Percentiles rank a stretch among this genome's conserved stretches.
Evolutionary conservation across 1,140 invertebrate genomes (phyloP).

Genomic region (Matsumurasca onukii): DNA sequence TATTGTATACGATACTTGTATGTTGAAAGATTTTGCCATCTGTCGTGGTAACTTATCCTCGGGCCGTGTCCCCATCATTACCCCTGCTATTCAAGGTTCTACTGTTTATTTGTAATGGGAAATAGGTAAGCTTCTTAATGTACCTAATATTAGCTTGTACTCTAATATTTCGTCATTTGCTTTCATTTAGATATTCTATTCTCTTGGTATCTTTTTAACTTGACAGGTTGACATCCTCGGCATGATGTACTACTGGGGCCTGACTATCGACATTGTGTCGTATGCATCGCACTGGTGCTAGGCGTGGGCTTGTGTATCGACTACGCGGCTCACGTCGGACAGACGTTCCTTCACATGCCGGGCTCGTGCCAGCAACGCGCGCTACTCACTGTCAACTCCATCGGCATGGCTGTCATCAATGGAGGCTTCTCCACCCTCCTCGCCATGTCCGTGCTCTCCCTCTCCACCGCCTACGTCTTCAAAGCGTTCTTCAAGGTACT

Average conservation of each 20-base stretch:
- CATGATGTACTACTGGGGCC: constrained; percentile 79
- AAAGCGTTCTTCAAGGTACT: constrained; percentile 78
- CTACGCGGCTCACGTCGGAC: constrained; percentile 87
- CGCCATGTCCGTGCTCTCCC: constrained; percentile 68
- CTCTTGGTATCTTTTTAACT: too few relatives aligned
- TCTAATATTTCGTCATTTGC: too few relatives aligned
- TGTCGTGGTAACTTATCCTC: too few relatives aligned
- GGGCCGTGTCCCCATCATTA: too few relatives aligned
- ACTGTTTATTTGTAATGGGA: too few relatives aligned
- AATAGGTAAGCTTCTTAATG: too few relatives aligned
- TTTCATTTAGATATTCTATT: too few relatives aligned
- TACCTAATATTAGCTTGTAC: too few relatives aligned
- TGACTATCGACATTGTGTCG: constrained; percentile 85
- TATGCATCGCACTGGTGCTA: constrained; percentile 77
- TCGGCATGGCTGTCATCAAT: constrained; percentile 77
- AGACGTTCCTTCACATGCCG: constrained; percentile 66
- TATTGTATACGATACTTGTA: too few relatives aligned
- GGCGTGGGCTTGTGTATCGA: constrained; percentile 88
- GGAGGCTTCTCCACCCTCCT: constrained; percentile 79
- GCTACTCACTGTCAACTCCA: constrained; percentile 67
- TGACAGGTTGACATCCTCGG: constrained; percentile 71
- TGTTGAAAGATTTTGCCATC: too few relatives aligned
- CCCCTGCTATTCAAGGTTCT: too few relatives aligned
- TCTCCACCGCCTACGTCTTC: constrained; percentile 77
- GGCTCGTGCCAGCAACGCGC: constrained; percentile 61